These are phyloP conservation scores for Cantharis nigra DNA, from an alignment of 2,888 invertebrate species.

Conservation along the genomic window DNA sequence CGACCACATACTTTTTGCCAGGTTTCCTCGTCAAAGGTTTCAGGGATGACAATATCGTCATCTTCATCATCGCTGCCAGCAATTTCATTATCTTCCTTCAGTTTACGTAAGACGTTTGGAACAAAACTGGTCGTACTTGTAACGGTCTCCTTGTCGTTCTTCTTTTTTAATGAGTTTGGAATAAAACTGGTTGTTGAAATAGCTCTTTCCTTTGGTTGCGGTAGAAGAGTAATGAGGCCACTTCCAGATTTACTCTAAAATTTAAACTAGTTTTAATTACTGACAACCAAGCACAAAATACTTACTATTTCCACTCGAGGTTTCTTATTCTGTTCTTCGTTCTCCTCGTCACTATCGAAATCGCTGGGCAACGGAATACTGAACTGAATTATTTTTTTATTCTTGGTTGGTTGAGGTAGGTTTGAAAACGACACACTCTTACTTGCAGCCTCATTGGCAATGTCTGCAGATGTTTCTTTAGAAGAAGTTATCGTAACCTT, in stretches of 20 bases:
- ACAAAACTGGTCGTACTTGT: background rate
- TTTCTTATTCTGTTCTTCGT: conserved; percentile 47
- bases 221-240: conserved; percentile 70
- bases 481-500: conserved; percentile 38
- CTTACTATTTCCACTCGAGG: background rate
- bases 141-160: background rate
- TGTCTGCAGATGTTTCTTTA: conserved; percentile 60
- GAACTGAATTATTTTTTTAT: conserved; percentile 52
- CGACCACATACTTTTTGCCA: conserved; percentile 58
- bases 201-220: conserved; percentile 65
- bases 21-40: conserved; percentile 54
- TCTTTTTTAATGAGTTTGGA: conserved; percentile 34
- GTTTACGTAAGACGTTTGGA: background rate
- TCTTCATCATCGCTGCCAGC: conserved; percentile 45
- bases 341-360: conserved; percentile 64
- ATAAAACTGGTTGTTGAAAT: conserved; percentile 51
- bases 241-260: conserved; percentile 61
- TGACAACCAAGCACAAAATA: background rate
- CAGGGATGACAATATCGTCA: conserved; percentile 58
- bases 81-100: background rate
- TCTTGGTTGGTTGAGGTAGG: conserved; percentile 58
- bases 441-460: conserved; percentile 68
- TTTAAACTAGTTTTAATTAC: background rate
- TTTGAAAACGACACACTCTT: conserved; percentile 54
- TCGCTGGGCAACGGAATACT: conserved; percentile 68